Evolutionary conservation across 2,113 vertebrate species (phyloP), one percentile per base, ranked within the genome.

Genomic region (Colossoma macropomum): DNA sequence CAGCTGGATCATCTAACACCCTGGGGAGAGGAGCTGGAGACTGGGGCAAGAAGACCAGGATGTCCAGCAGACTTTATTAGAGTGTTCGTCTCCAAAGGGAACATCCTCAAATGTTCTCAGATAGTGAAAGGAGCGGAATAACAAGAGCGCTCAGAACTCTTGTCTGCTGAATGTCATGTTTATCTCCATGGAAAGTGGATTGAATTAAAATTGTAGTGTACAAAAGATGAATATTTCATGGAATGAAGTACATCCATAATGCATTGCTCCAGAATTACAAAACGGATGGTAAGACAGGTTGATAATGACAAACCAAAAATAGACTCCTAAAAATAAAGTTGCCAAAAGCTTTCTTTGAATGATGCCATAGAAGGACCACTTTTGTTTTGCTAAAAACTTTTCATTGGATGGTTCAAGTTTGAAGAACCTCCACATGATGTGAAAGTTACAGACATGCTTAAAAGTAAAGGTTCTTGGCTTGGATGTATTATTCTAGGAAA

Each of bases 1-100:
- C 80, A 90, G 85, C 87, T 84, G 77, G 79, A 83, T 89, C 90
- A 86, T 88, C 86, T 80, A 86, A 89, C 69, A 71, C 86, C 86
- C 82, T 83, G 34, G 80, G 88, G 86, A 90, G 81, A 87, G 74
- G 85, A 79, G 16, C 50, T 59, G 79, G 86, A 87, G 84, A 86
- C 60, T 66, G 52, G 15, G 59, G 71, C 4, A 52, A 85, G 79
- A 41, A 80, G 65, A 82, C 52, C 88, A 89, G 82, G 87, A 82
- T 84, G 73, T 60, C 82, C 84, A 77, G 82, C 86, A 86, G 83
- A 80, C 86, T 70, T 77, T 54, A 82, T 81, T 79, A 75, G 27
- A 78, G 75, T 78, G 69, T 65, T 78, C 85, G 63, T 75, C 82
- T 84, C 71, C 38, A 66, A 54, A 71, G 63, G 77, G 62, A 73